Base-by-base conservation (phyloP, 2,797 vertebrate species). In the Aselliscus stoliczkanus region DNA sequence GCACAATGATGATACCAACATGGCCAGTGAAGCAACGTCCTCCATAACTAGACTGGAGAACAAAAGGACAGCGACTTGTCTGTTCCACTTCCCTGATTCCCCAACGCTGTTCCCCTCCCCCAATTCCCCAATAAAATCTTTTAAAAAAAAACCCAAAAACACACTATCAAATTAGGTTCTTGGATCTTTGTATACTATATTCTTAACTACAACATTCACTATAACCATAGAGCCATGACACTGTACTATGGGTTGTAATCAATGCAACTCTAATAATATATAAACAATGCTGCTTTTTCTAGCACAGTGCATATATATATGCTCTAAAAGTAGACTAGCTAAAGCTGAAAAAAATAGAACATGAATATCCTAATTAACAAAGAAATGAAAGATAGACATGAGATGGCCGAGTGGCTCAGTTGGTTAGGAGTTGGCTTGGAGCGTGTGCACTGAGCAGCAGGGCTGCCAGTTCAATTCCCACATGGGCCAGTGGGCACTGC, bases 351-450 rank as follows among this genome's bases (percentile, higher is more conserved):
- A 95, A 39, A 76, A 82, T 1, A 94, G 31, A 96, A 88, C 37
- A 94, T 44, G 27, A 94, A 91, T 72, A 93, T 4, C 4, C 18
- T 70, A 85, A 95, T 56, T 79, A 96, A 79, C 17, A 73, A 88
- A 95, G n/a, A 95, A 87, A 96, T 86, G 79, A 93, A 69, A 90
- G 58, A 67, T 27, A 90, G 58, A 77, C n/a, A n/a, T n/a, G n/a
- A n/a, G n/a, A n/a, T n/a, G n/a, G n/a, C n/a, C n/a, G n/a, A n/a
- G n/a, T n/a, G n/a, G n/a, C n/a, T n/a, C n/a, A n/a, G n/a, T n/a
- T n/a, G n/a, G n/a, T n/a, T n/a, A n/a, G n/a, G n/a, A n/a, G n/a
- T n/a, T n/a, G n/a, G n/a, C n/a, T n/a, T n/a, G n/a, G n/a, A n/a
- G n/a, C n/a, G n/a, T n/a, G n/a, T n/a, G n/a, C n/a, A n/a, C n/a